Conservation (phyloP, 2,888 invertebrate genomes). For the Lasius platythorax region DNA sequence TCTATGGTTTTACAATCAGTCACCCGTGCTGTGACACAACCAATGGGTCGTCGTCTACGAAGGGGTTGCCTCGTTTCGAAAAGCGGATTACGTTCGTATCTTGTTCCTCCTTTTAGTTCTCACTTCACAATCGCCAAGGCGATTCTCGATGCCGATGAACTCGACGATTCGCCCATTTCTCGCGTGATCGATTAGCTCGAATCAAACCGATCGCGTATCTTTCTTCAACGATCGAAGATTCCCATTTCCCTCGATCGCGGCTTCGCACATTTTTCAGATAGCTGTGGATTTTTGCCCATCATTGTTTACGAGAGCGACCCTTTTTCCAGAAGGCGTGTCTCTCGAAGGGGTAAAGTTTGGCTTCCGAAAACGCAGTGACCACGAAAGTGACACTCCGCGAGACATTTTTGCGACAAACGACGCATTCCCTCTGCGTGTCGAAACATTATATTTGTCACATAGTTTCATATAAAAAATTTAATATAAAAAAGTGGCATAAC, state of each 20-base stretch:
- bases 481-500: not conserved
- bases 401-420: not conserved
- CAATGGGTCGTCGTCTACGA: conserved; percentile 80
- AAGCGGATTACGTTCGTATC: conserved; percentile 82
- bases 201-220: conserved; percentile 18
- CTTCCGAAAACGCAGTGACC: conserved; percentile 62
- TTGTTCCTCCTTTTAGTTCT: conserved; percentile 67
- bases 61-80: conserved; percentile 83
- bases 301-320: conserved; percentile 75
- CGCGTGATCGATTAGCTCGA: conserved; percentile 61
- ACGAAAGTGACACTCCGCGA: conserved; percentile 29
- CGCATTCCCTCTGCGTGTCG: not conserved
- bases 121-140: conserved; percentile 46
- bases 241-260: conserved; percentile 2
- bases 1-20: conserved; percentile 86
- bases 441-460: not conserved
- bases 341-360: conserved; percentile 54
- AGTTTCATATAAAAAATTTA: not conserved
- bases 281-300: conserved; percentile 71
- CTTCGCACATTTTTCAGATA: conserved; percentile 37
- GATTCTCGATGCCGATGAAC: conserved; percentile 24
- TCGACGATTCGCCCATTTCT: conserved; percentile 40
- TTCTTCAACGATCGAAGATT: not conserved
- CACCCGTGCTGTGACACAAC: conserved; percentile 85
- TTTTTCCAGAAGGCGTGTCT: conserved; percentile 65